Percentiles rank a stretch among this genome's conserved stretches.
These are phyloP conservation scores for Argyresthia goedartella DNA, from an alignment of 2,888 invertebrate species.

Conservation along the genomic window DNA sequence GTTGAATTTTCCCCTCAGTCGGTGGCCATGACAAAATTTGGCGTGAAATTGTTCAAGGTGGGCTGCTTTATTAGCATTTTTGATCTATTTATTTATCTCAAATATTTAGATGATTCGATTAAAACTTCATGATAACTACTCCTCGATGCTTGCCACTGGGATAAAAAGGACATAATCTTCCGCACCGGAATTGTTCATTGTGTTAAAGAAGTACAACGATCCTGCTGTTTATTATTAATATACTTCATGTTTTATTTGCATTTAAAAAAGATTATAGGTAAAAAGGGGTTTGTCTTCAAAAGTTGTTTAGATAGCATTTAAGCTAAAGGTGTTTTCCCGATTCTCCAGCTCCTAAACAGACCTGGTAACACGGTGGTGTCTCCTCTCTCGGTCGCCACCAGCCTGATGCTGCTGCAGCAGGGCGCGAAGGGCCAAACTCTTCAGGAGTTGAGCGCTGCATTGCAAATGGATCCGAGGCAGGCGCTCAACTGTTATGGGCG, in stretches of 20 bases:
- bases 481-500: constrained; percentile 23
- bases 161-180: too few relatives aligned
- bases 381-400: constrained; percentile 52
- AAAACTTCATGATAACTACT: too few relatives aligned
- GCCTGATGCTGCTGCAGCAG: constrained; percentile 57
- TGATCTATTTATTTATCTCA: too few relatives aligned
- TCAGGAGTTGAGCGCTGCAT: constrained; percentile 32
- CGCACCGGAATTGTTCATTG: too few relatives aligned
- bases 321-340: not conserved
- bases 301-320: too few relatives aligned
- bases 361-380: constrained; percentile 47
- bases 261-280: too few relatives aligned
- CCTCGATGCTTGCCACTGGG: too few relatives aligned
- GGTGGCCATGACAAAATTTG: constrained; percentile 32
- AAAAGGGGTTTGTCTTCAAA: too few relatives aligned
- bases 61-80: constrained; percentile 2
- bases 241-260: too few relatives aligned
- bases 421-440: constrained; percentile 43
- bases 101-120: too few relatives aligned
- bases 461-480: constrained; percentile 30
- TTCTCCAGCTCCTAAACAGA: not conserved
- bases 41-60: constrained; percentile 40
- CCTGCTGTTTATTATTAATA: too few relatives aligned
- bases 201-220: too few relatives aligned
- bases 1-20: constrained; percentile 10